These are phyloP conservation scores for Eudorcas thomsonii DNA, from an alignment of 2,113 vertebrate species.

Conservation along the genomic window DNA sequence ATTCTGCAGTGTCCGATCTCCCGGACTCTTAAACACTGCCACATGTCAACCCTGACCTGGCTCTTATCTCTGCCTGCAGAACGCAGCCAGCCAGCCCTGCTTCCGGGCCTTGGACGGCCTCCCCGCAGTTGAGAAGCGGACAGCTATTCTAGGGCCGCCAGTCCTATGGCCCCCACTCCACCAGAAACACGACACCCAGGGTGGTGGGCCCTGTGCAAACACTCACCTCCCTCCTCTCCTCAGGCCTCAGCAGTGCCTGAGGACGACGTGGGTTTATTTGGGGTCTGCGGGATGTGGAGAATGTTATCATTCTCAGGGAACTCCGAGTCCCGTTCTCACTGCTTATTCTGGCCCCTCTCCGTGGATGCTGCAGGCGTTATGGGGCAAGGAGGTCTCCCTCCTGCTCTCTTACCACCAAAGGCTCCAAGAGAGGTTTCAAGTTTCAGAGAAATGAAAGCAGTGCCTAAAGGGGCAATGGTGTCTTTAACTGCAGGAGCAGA, in stretches of 20 bases:
- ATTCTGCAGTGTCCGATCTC: not conserved
- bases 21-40: conserved; percentile 51
- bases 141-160: conserved; percentile 23
- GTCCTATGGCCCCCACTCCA: not conserved
- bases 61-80: conserved; percentile 42
- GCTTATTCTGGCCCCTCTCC: conserved; percentile 62
- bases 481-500: conserved; percentile 24
- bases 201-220: not conserved
- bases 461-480: conserved; percentile 22
- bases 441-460: conserved; percentile 63
- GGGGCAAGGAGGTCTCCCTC: conserved; percentile 48
- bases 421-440: conserved; percentile 50
- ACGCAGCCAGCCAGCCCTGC: not conserved
- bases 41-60: conserved; percentile 66
- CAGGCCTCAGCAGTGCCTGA: not conserved
- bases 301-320: conserved; percentile 65
- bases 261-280: not conserved
- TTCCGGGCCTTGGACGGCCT: conserved; percentile 17
- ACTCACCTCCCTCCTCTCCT: not conserved
- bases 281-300: conserved; percentile 39
- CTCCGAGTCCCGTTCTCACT: not conserved
- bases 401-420: conserved; percentile 20
- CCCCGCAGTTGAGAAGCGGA: not conserved
- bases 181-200: conserved; percentile 16
- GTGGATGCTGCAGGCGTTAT: conserved; percentile 19